phyloP scores from a whole-genome alignment of 2,113 vertebrate species.

The Mionectes macconnelli region DNA sequence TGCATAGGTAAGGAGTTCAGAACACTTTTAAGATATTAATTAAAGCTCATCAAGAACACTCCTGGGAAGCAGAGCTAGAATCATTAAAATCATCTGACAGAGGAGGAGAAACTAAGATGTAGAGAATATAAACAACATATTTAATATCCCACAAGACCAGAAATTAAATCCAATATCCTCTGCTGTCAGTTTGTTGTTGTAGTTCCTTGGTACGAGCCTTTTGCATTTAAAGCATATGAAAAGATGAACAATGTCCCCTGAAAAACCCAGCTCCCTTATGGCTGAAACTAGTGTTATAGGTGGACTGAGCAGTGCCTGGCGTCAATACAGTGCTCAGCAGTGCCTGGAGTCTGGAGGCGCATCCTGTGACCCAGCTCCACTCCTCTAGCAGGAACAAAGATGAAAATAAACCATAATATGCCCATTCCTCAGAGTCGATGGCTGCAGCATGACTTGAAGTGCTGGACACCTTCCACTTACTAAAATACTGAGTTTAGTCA shows the following conservation, averaged over 20 bases:
- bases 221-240: background rate
- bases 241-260: background rate
- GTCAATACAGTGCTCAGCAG: background rate
- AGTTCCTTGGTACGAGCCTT: background rate
- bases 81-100: conserved; percentile 2
- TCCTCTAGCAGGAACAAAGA: background rate
- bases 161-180: background rate
- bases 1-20: background rate
- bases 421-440: background rate
- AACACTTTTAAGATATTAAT: conserved; percentile 23
- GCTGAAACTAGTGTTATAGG: background rate
- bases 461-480: background rate
- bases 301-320: background rate
- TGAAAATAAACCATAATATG: background rate
- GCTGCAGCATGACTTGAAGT: background rate
- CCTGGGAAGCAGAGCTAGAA: background rate
- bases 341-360: fast-evolving
- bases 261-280: background rate
- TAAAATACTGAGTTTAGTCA: background rate
- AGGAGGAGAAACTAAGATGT: background rate
- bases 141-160: background rate
- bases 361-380: fast-evolving
- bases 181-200: background rate
- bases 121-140: background rate
- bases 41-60: background rate